These are phyloP conservation scores for Burhinus bistriatus DNA, from an alignment of 2,113 vertebrate species.

Conservation along the genomic window DNA sequence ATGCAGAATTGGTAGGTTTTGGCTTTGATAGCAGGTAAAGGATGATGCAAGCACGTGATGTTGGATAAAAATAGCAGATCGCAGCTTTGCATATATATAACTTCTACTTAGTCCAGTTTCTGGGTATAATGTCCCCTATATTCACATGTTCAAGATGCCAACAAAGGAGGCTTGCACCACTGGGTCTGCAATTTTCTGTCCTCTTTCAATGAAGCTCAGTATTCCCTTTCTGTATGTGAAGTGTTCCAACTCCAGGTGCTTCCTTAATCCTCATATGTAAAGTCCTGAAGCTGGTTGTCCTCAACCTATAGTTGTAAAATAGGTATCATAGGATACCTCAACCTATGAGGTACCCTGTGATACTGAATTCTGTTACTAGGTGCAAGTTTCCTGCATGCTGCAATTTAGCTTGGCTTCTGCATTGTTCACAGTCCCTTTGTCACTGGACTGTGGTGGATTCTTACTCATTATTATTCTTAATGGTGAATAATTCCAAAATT, in stretches of 20 bases:
- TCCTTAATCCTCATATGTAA: background rate
- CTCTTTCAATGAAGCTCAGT: background rate
- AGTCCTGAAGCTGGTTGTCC: background rate
- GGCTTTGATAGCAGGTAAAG: background rate
- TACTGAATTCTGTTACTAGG: background rate
- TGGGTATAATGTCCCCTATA: background rate
- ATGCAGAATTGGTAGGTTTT: background rate
- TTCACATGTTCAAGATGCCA: background rate
- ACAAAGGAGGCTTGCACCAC: background rate
- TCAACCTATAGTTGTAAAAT: background rate
- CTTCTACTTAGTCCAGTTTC: background rate
- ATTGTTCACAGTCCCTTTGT: background rate
- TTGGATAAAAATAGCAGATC: background rate
- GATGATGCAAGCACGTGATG: background rate
- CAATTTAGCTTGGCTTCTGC: background rate
- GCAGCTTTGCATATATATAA: background rate
- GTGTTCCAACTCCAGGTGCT: background rate
- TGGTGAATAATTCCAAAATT: background rate
- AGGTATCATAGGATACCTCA: background rate
- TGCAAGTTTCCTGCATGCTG: background rate
- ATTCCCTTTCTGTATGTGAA: background rate
- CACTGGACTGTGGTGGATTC: background rate
- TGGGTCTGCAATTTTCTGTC: background rate
- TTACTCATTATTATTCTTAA: background rate
- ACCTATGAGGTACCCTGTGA: background rate